Evolutionary conservation across 2,888 invertebrate genomes (phyloP), one percentile per base, ranked within the genome.

Genomic region (Gymnoscelis rufifasciata): DNA sequence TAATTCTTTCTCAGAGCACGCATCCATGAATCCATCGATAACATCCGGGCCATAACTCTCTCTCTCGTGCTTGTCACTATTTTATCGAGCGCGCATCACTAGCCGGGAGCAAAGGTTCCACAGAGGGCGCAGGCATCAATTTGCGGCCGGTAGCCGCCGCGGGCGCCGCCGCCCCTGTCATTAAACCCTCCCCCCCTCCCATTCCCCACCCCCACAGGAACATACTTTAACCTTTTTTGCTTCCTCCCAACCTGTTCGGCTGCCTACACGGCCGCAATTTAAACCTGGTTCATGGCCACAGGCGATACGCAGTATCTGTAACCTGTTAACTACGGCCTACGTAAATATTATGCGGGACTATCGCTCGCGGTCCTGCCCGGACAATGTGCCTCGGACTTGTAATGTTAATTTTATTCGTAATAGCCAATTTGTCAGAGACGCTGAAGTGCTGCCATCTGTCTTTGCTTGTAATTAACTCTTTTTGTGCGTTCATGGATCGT

Each of bases 211-310:
- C 66, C 68, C 65, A 60, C 64, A 61, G 75, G 75, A 79, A 73
- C 81, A 83, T 83, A 84, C 83, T 83, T 83, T 87, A 87, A 86
- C 86, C 86, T 88, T 88, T 88, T 88, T 88, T 84, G 86, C 83
- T 78, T 76, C 81, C 77, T 71, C 63, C 71, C 83, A 87, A 88
- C 87, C 87, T 86, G 87, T 88, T 87, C 83, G 71, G 72, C 72
- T 77, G 77, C 71, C 79, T 77, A 66, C 75, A 65, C 74, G 66
- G 71, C 65, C 77, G 82, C 81, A 79, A 79, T 78, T 78, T 77
- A 74, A 76, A 77, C 74, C 77, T 78, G 78, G 84, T 84, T 83
- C 87, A 86, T 78, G 87, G 86, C 87, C 87, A 77, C 74, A 57
- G 83, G 86, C 83, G 74, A 75, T 80, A 79, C 83, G 74, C 77